A percentile compares a stretch with the other conserved stretches of the same genome.
Conservation (phyloP, 1,140 invertebrate species). For the Neoseiulus cucumeris region DNA sequence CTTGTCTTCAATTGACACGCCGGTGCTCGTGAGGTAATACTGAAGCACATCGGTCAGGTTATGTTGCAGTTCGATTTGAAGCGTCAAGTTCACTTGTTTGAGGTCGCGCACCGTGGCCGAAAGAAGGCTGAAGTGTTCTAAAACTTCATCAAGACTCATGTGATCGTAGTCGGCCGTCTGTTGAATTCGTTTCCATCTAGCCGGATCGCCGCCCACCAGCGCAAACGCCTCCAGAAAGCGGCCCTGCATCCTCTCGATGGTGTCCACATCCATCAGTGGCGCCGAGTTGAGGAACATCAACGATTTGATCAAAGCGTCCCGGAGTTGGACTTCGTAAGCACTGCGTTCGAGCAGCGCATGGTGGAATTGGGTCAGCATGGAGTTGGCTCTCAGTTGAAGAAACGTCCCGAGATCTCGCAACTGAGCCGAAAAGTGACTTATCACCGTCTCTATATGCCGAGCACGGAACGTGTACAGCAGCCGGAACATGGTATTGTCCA, state of each 20-base stretch:
- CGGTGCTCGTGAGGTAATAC: not conserved
- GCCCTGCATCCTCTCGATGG: not conserved
- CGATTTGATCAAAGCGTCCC: not conserved
- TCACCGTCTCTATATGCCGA: not conserved
- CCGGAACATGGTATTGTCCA: not conserved
- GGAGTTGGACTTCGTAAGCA: not conserved
- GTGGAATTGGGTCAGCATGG: not conserved
- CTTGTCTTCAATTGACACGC: not conserved
- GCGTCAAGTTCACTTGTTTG: not conserved
- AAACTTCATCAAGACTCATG: not conserved
- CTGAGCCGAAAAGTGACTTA: not conserved
- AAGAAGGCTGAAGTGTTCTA: not conserved
- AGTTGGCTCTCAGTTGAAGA: not conserved
- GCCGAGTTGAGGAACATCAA: not conserved
- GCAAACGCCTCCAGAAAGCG: not conserved
- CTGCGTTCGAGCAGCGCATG: not conserved
- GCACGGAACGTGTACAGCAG: not conserved
- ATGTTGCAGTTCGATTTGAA: not conserved
- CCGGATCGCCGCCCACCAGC: not conserved
- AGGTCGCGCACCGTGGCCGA: not conserved
- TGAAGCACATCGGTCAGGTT: not conserved
- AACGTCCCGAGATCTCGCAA: not conserved
- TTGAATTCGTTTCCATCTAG: not conserved
- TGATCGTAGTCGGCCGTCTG: not conserved
- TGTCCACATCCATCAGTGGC: not conserved